Conservation (phyloP, 2,797 vertebrate species). For the Chelidonichthys spinosus region DNA sequence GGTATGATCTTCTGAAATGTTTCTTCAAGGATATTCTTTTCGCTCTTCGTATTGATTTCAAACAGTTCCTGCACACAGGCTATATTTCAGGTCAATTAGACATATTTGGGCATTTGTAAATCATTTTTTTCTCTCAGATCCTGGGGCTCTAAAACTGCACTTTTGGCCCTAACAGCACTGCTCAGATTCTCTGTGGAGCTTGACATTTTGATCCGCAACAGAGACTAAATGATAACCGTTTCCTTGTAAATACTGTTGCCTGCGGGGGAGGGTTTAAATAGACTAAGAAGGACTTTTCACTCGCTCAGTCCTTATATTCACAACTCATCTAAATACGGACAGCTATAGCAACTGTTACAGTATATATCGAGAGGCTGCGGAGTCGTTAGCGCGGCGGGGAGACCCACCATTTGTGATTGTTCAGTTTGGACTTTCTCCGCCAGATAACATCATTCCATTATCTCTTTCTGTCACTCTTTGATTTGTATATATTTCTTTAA, state of each 20-base stretch:
- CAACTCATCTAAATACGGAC: slow-evolving; percentile 74
- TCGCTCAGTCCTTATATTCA: slow-evolving; percentile 79
- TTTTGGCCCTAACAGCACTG: slow-evolving; percentile 83
- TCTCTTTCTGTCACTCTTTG: slow-evolving; percentile 52
- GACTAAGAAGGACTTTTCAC: slow-evolving; percentile 82
- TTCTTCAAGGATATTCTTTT: slow-evolving; percentile 76
- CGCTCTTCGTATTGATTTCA: slow-evolving; percentile 82
- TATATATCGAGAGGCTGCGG: slow-evolving; percentile 45
- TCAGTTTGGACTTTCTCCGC: slow-evolving; percentile 33
- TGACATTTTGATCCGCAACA: slow-evolving; percentile 86
- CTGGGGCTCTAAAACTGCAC: slow-evolving; percentile 84
- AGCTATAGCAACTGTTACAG: slow-evolving; percentile 47
- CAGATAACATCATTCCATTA: slow-evolving; percentile 44
- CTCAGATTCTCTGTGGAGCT: slow-evolving; percentile 83
- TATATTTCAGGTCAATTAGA: slow-evolving; percentile 87
- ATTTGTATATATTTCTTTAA: slow-evolving; percentile 61
- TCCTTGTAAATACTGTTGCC: slow-evolving; percentile 85
- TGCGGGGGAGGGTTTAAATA: slow-evolving; percentile 84
- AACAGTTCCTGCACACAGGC: slow-evolving; percentile 80
- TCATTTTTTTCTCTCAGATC: slow-evolving; percentile 81
- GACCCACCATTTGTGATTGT: slow-evolving; percentile 53
- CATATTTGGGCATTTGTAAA: slow-evolving; percentile 87
- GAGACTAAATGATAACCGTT: slow-evolving; percentile 87
- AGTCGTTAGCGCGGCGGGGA: slow-evolving; percentile 40
- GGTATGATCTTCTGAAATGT: slow-evolving; percentile 67